Conservation (phyloP, 2,888 invertebrate species). For the Machimus rusticus region DNA sequence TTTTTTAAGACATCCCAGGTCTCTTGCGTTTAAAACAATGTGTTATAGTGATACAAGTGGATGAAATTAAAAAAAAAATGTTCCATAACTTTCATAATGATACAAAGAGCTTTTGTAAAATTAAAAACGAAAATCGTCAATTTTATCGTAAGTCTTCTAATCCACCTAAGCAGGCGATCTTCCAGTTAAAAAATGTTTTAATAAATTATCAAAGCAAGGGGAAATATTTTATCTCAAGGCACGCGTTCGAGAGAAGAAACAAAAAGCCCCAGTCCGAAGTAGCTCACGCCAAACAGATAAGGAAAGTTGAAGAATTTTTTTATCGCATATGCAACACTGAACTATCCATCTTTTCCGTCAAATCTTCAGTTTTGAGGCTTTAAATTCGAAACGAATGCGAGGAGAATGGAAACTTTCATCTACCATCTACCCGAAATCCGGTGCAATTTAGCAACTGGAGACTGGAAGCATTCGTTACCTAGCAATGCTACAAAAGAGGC, state of each 20-base stretch:
- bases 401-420: not conserved
- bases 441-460: not conserved
- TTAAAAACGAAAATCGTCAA: not conserved
- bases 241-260: not conserved
- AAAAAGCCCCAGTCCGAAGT: not conserved
- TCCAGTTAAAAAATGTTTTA: not conserved
- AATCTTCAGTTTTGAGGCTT: not conserved
- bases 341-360: not conserved
- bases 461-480: not conserved
- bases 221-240: not conserved
- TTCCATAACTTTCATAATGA: no score
- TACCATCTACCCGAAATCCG: not conserved
- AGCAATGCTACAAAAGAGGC: not conserved
- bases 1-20: no score
- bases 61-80: no score
- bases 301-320: not conserved
- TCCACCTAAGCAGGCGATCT: not conserved
- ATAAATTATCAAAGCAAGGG: not conserved
- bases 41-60: no score
- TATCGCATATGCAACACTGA: not conserved
- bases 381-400: not conserved
- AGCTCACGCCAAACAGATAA: not conserved
- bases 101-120: not conserved
- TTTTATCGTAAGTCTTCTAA: not conserved
- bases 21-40: no score